Conservation (phyloP, 2,888 invertebrate genomes). For the Oeneis ivallda region DNA sequence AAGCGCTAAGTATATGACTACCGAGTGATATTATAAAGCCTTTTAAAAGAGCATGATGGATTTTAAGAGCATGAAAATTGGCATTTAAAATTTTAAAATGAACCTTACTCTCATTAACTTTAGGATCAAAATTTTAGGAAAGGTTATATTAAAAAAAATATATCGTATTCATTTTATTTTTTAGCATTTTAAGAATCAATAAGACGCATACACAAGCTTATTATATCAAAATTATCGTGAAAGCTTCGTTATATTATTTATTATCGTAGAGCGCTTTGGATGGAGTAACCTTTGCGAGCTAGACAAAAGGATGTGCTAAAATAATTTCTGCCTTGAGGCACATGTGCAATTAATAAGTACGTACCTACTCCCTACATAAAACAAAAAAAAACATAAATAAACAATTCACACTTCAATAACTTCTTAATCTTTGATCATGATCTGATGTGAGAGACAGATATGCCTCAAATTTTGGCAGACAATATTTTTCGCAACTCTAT, state of each 20-base stretch:
- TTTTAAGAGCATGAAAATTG: not conserved
- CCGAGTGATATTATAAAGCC: constrained; percentile 1
- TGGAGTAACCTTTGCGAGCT: no score
- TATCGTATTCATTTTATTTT: constrained; percentile 1
- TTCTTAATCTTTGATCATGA: no score
- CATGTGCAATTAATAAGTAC: no score
- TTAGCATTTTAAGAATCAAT: not conserved
- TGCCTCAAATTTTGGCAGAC: no score
- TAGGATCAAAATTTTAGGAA: not conserved
- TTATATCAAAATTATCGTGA: not conserved
- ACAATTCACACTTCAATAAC: no score
- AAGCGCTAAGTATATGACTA: constrained; percentile 6
- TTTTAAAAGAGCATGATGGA: not conserved
- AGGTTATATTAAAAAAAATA: not conserved
- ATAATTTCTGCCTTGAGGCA: no score
- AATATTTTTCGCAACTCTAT: no score
- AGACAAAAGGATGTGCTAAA: no score
- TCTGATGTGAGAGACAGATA: no score
- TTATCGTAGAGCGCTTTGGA: not conserved
- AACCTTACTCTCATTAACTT: not conserved
- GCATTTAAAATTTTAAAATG: not conserved
- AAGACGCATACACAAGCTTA: not conserved
- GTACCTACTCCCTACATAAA: no score
- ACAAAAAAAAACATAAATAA: no score
- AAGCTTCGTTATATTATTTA: not conserved